Base-by-base conservation (phyloP, 1,140 invertebrate genomes). In the Drosophila fuyamai region DNA sequence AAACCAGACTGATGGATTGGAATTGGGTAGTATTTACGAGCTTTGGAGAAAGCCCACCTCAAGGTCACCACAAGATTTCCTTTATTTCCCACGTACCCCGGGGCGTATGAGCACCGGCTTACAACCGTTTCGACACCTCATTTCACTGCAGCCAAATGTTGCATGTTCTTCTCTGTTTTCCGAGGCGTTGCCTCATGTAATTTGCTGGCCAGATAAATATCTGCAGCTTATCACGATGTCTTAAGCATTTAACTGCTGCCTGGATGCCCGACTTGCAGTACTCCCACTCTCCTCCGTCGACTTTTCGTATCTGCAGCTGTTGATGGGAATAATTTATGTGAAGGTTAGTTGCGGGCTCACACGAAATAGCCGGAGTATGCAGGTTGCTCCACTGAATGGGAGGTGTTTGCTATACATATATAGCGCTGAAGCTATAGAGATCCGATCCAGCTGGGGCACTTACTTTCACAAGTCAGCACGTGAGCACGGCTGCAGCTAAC, bases 321-420 rank as follows among this genome's bases (percentile, higher is more conserved):
- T 86, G 84, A 89, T 88, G 83, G 84, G 83, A 83, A 89, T 89
- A 88, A 88, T 88, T 88, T 89, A 88, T 89, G 83, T 83, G 84
- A 88, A 88, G 83, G 76, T 88, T 89, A 83, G 80, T 88, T 74
- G 84, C 84, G 70, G 62, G 58, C 83, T 88, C 84, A 80, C 84
- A 88, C 80, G 80, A 84, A 79, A 85, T 85, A 72, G 65, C 82
- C 57, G 61, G 71, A 51, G 44, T 27, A 36, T 44, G 55, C 48
- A 68, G 54, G 55, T 51, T 58, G 51, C 44, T 32, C 38, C 67
- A 70, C 66, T 70, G 53, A 56, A 12, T 44, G 47, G 27, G 53
- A 40, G 59, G 16, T 29, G 29, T 35, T 51, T 47, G 12, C 58
- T 14, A 18, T 38, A 60, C 51, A 16, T 58, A 32, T 56, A n/a